phyloP scores from a whole-genome alignment of 2,797 vertebrate species.

The Acomys russatus region DNA sequence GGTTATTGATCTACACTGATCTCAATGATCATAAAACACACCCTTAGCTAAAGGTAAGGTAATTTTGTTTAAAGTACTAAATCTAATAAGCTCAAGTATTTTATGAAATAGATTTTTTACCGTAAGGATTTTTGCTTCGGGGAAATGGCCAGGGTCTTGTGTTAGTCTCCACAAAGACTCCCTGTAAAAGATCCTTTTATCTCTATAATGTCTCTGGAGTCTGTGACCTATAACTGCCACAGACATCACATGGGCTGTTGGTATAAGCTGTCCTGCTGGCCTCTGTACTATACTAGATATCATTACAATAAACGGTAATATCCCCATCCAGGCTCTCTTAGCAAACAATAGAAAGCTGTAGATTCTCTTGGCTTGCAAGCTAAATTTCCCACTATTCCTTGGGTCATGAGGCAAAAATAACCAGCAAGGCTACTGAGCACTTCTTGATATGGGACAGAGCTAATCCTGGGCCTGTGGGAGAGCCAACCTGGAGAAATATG shows the following conservation, averaged over 20 bases:
- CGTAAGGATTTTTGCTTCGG: neutral
- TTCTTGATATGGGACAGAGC: neutral
- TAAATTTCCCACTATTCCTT: neutral
- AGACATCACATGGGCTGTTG: neutral
- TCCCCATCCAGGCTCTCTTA: neutral
- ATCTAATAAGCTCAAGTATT: slow-evolving; percentile 1
- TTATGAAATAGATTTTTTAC: neutral
- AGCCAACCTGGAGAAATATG: neutral
- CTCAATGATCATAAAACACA: slow-evolving; percentile 70
- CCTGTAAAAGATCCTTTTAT: neutral
- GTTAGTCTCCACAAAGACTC: neutral
- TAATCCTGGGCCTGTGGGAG: neutral
- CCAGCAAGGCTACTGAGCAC: neutral
- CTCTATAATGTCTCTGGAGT: neutral
- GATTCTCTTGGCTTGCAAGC: neutral
- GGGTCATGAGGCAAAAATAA: neutral
- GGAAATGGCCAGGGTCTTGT: neutral
- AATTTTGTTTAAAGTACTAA: neutral
- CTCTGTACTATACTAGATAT: neutral
- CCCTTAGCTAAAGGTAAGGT: slow-evolving; percentile 69
- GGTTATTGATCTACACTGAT: slow-evolving; percentile 41
- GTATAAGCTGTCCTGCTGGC: neutral
- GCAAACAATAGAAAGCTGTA: neutral
- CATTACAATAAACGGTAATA: neutral
- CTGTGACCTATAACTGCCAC: too few relatives aligned